Evolutionary conservation across 2,797 vertebrate species (phyloP).

Genomic region (Sciurus carolinensis): DNA sequence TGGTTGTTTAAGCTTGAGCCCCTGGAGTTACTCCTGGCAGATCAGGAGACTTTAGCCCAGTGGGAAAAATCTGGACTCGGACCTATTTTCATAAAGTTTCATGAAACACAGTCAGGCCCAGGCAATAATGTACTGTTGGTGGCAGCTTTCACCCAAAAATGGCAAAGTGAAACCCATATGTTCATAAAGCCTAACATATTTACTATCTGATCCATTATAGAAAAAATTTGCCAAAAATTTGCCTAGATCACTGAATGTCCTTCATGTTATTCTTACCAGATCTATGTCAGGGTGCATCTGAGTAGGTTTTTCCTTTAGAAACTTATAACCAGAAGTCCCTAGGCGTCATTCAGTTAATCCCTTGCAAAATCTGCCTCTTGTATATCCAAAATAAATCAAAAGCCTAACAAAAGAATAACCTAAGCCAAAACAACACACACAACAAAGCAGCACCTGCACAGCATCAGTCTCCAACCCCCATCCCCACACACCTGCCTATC

Average conservation of each 20-base stretch:
- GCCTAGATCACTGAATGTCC: neutral
- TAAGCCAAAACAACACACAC: neutral
- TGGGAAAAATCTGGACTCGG: neutral
- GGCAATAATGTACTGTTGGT: neutral
- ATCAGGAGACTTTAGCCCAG: neutral
- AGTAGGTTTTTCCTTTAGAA: neutral
- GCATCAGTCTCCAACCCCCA: neutral
- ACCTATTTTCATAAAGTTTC: conserved; percentile 1
- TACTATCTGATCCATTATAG: neutral
- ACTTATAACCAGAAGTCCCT: neutral
- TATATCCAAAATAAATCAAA: conserved; percentile 38
- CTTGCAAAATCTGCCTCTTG: neutral
- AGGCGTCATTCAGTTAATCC: neutral
- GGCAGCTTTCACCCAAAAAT: neutral
- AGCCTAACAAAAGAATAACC: neutral
- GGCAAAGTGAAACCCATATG: neutral
- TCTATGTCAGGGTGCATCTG: neutral
- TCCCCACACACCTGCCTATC: neutral
- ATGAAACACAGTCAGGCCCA: neutral
- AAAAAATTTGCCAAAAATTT: neutral
- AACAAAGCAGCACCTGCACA: neutral
- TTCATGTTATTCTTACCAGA: neutral
- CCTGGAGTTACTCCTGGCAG: neutral
- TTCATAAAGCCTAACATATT: neutral
- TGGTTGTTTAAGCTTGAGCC: neutral